Conservation (phyloP, 2,797 vertebrate species). For the Oreochromis mossambicus region DNA sequence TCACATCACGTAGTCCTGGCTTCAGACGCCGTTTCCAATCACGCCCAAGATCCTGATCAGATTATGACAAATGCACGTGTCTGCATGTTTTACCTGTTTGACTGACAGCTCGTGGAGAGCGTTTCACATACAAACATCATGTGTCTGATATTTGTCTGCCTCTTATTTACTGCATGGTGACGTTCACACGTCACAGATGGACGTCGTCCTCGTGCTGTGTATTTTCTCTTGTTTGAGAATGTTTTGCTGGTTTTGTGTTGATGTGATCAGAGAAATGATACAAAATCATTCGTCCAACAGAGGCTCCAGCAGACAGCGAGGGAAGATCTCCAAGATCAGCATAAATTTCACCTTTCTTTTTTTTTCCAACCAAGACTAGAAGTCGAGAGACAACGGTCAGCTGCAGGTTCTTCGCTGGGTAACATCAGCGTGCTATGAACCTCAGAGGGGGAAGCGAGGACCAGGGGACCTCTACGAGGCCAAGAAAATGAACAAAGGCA, state of each 20-base stretch:
- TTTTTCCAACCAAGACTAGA: not conserved
- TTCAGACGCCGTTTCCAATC: not conserved
- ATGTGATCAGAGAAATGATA: not conserved
- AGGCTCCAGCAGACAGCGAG: not conserved
- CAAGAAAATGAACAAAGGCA: not conserved
- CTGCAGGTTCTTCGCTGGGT: not conserved
- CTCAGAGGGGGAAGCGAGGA: not conserved
- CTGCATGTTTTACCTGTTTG: not conserved
- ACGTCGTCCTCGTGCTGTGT: not conserved
- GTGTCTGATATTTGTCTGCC: not conserved
- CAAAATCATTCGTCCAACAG: not conserved
- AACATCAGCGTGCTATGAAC: not conserved
- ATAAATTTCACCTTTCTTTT: too few species aligned
- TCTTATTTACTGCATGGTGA: not conserved
- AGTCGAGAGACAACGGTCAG: accelerated
- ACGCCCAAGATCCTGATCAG: not conserved
- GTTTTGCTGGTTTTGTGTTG: not conserved
- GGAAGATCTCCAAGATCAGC: not conserved
- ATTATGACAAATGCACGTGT: not conserved
- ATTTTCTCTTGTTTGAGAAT: accelerated
- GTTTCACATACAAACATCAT: not conserved
- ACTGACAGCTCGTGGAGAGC: not conserved
- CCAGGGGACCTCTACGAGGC: not conserved
- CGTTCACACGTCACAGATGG: not conserved
- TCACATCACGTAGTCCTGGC: not conserved